A percentile compares a stretch with the other conserved stretches of the same genome.
These are phyloP conservation scores for Tolypeutes matacus DNA, from an alignment of 2,797 vertebrate species.

Conservation along the genomic window DNA sequence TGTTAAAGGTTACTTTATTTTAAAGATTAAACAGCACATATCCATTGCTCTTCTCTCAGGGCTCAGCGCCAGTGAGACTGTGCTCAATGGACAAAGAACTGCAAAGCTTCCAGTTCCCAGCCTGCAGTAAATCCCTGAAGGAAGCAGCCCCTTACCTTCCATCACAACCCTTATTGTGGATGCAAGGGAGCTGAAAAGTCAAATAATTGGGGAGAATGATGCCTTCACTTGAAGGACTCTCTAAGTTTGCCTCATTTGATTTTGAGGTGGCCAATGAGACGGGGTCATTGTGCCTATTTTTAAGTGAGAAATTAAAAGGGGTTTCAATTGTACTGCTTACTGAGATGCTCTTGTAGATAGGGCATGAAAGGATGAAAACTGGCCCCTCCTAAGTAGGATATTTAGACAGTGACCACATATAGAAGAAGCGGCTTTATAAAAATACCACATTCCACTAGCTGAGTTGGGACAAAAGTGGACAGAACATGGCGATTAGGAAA, in stretches of 20 bases:
- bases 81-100: not conserved
- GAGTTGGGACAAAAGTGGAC: not conserved
- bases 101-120: not conserved
- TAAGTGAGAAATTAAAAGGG: conserved; percentile 25
- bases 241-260: not conserved
- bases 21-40: not conserved
- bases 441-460: not conserved
- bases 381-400: not conserved
- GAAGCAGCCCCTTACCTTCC: not conserved
- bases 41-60: not conserved
- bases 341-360: not conserved
- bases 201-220: not conserved
- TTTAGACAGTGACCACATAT: conserved; percentile 39
- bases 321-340: not conserved
- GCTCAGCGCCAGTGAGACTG: not conserved
- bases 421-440: conserved; percentile 16
- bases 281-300: not conserved
- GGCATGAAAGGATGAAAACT: not conserved
- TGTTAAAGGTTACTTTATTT: conserved; percentile 20
- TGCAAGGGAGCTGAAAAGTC: not conserved
- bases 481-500: conserved; percentile 7
- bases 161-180: not conserved
- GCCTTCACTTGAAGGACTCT: not conserved
- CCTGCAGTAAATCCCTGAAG: not conserved
- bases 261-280: not conserved